Percentiles rank a stretch among this genome's conserved stretches.
Conservation (phyloP, 2,113 vertebrate species). For the Lepidiolamprologus cunningtoni region DNA sequence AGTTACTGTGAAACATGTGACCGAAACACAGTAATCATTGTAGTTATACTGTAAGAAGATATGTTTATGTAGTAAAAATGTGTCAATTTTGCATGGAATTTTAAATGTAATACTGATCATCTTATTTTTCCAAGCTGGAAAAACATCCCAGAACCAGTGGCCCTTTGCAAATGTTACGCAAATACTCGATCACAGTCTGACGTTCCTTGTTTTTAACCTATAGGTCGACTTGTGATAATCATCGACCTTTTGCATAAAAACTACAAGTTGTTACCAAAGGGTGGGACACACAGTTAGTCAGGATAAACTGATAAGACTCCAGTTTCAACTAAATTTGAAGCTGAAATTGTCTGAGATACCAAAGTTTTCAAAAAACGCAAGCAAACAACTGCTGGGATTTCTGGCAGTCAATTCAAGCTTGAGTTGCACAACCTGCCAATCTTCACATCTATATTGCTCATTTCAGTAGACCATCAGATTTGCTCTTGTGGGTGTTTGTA, state of each 20-base stretch:
- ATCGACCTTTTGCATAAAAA: background rate
- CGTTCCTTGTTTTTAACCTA: background rate
- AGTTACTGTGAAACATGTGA: background rate
- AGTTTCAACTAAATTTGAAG: background rate
- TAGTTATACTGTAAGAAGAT: background rate
- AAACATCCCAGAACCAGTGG: background rate
- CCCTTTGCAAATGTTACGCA: background rate
- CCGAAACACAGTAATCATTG: background rate
- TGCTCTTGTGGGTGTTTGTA: background rate
- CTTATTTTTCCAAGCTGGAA: background rate
- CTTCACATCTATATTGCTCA: background rate
- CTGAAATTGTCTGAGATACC: background rate
- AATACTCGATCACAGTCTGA: background rate
- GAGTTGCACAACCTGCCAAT: background rate
- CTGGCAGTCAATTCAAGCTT: background rate
- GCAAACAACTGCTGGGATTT: background rate
- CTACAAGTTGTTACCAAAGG: background rate
- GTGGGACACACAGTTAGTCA: background rate
- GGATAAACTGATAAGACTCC: background rate
- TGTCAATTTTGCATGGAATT: background rate
- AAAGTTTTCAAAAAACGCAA: background rate
- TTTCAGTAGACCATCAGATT: slow-evolving; percentile 46
- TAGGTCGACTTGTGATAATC: background rate
- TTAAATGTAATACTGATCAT: background rate
- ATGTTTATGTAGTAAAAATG: background rate